Conservation (phyloP, 2,113 vertebrate genomes). For the Corythaeola cristata region DNA sequence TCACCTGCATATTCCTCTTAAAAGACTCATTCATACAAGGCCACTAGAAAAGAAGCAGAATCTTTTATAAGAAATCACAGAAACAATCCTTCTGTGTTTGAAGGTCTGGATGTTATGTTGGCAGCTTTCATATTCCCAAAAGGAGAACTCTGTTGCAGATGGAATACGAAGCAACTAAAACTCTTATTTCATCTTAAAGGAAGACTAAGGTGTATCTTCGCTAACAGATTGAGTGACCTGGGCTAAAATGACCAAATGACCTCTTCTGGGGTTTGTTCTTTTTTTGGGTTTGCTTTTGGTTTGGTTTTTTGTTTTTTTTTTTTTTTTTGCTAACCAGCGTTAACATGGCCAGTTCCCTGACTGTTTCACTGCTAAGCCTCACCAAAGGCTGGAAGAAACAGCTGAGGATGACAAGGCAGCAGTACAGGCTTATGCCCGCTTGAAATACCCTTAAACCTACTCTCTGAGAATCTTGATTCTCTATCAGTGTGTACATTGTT, state of each 20-base stretch:
- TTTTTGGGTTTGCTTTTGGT: rapidly evolving
- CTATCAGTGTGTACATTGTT: neutral
- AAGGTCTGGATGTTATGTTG: neutral
- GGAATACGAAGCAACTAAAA: neutral
- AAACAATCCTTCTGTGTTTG: neutral
- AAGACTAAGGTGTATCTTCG: neutral
- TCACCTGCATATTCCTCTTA: neutral
- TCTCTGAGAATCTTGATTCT: neutral
- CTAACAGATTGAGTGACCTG: neutral
- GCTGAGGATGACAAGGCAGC: neutral
- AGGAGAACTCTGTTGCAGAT: neutral
- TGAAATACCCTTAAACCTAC: neutral
- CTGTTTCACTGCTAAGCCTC: neutral
- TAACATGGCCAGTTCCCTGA: neutral
- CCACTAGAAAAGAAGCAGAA: neutral
- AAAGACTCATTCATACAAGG: neutral
- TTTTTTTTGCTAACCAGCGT: neutral
- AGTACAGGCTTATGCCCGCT: neutral
- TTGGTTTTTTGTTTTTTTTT: neutral
- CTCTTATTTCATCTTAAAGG: neutral
- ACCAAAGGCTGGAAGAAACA: neutral
- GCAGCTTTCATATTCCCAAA: neutral
- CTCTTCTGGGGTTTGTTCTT: neutral
- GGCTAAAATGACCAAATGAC: neutral
- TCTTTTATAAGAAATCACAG: neutral